phyloP scores from a whole-genome alignment of 2,888 invertebrate genomes.

The Pimpla rufipes region DNA sequence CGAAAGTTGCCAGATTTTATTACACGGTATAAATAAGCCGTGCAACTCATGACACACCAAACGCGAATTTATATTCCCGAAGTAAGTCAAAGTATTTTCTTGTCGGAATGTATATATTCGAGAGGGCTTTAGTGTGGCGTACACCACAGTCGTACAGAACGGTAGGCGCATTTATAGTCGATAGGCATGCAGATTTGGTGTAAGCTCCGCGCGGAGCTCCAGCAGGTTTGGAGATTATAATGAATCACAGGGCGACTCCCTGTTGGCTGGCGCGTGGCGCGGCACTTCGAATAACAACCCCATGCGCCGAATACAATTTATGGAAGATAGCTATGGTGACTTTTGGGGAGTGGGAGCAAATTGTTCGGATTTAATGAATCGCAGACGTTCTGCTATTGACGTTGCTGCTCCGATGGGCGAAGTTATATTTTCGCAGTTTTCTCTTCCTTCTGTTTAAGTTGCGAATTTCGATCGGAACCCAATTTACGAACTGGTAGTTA shows the following conservation, averaged over 20 bases:
- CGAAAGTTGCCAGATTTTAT: not conserved
- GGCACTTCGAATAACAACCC: conserved; percentile 59
- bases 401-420: not conserved
- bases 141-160: not conserved
- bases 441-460: not conserved
- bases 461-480: not conserved
- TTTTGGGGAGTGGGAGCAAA: conserved; percentile 43
- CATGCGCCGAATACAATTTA: conserved; percentile 57
- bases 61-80: conserved; percentile 50
- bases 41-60: conserved; percentile 4
- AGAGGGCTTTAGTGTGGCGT: not conserved
- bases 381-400: conserved; percentile 51
- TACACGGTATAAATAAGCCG: not conserved
- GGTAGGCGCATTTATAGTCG: conserved; percentile 32
- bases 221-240: conserved; percentile 61
- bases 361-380: conserved; percentile 52
- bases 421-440: not conserved
- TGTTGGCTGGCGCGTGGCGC: conserved; percentile 62
- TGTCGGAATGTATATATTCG: not conserved
- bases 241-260: conserved; percentile 67
- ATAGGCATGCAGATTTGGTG: conserved; percentile 56
- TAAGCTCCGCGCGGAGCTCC: conserved; percentile 44
- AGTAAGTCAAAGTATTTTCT: conserved; percentile 29
- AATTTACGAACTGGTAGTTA: too few species aligned
- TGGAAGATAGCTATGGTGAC: conserved; percentile 56